Evolutionary conservation across 2,888 invertebrate species (phyloP).

Genomic region (Scaptomyza parva): DNA sequence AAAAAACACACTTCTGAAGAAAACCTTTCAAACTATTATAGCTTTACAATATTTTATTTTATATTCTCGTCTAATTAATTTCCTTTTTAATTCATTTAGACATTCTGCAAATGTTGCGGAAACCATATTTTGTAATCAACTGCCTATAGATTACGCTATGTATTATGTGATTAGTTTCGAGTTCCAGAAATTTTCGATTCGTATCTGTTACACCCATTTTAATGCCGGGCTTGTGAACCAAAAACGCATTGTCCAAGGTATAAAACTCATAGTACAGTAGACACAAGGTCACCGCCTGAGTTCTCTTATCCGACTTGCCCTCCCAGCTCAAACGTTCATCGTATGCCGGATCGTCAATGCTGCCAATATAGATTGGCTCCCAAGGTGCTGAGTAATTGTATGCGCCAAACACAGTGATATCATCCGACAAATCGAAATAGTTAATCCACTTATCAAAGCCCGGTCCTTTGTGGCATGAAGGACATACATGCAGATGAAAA

Average conservation of each 20-base stretch:
- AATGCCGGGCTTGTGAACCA: slow-evolving; percentile 95
- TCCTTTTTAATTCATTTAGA: no score
- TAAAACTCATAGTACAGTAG: slow-evolving; percentile 94
- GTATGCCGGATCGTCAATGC: slow-evolving; percentile 92
- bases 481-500: slow-evolving; percentile 61
- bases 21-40: no score
- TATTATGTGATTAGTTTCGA: no score
- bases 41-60: no score
- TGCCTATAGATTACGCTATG: background rate
- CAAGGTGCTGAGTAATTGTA: slow-evolving; percentile 91
- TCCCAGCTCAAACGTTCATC: slow-evolving; percentile 96
- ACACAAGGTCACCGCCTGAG: slow-evolving; percentile 88
- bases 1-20: no score
- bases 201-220: slow-evolving; percentile 85
- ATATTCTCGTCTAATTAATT: no score
- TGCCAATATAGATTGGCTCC: slow-evolving; percentile 96
- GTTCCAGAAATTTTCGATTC: background rate
- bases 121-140: background rate
- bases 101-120: background rate
- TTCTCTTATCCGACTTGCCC: slow-evolving; percentile 87
- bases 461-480: slow-evolving; percentile 48
- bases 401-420: slow-evolving; percentile 87
- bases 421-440: slow-evolving; percentile 15
- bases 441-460: slow-evolving; percentile 84
- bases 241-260: slow-evolving; percentile 93